Evolutionary conservation across 53 echinoderm and acorn worm genomes (phyloP).

Genomic region (Astropecten irregularis): DNA sequence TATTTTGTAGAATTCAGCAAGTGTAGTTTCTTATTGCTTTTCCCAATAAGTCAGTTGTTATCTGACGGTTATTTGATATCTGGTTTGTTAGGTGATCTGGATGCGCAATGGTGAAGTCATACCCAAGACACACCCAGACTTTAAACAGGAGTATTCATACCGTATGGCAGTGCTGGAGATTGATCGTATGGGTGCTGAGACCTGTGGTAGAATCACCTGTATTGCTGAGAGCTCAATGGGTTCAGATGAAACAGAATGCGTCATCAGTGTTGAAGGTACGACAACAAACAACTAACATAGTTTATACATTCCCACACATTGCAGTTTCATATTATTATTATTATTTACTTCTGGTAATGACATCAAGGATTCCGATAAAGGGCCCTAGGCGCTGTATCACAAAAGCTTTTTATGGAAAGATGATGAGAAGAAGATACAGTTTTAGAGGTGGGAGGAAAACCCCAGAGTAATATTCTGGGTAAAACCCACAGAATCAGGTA

Average conservation of each 20-base stretch:
- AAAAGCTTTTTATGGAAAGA: too few species aligned
- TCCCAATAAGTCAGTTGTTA: too few species aligned
- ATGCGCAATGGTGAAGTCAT: constrained; percentile 66
- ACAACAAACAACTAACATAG: not conserved
- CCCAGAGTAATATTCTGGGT: too few species aligned
- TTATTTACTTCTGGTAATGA: too few species aligned
- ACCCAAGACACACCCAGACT: constrained; percentile 37
- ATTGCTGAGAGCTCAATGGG: constrained; percentile 81
- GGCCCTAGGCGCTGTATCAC: too few species aligned
- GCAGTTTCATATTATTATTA: not conserved
- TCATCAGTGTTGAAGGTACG: constrained; percentile 85
- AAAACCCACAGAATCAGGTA: too few species aligned
- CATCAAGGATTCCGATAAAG: too few species aligned
- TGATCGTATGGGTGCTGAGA: constrained; percentile 66
- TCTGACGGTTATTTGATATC: not conserved
- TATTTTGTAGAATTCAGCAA: too few species aligned
- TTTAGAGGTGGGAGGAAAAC: too few species aligned
- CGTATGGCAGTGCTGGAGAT: constrained; percentile 76
- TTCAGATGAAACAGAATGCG: constrained; percentile 81
- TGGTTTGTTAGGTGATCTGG: constrained; percentile 29
- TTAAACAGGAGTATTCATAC: constrained; percentile 70
- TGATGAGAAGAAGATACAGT: too few species aligned
- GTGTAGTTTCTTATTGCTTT: too few species aligned
- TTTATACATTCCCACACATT: not conserved
- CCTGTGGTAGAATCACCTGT: constrained; percentile 76